Conservation (phyloP, 2,797 vertebrate species). For the Aphelocoma californica region DNA sequence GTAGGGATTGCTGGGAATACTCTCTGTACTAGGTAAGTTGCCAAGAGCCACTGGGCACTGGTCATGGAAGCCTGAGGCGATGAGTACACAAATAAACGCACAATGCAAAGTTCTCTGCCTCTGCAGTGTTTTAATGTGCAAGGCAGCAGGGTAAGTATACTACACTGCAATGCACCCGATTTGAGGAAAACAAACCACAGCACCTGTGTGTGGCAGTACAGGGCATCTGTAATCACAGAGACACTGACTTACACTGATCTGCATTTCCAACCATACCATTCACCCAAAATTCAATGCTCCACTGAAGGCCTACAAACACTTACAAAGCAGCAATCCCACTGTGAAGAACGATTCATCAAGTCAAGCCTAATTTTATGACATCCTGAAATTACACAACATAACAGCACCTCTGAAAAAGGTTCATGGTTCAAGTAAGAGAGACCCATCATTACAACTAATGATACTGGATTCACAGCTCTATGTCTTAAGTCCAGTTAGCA, state of each 20-base stretch:
- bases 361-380: neutral
- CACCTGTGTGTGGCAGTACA: accelerated
- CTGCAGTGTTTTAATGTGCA: neutral
- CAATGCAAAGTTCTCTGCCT: neutral
- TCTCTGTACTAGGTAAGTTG: neutral
- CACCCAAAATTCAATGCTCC: neutral
- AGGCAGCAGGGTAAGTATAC: neutral
- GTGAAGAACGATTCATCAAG: neutral
- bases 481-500: neutral
- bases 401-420: conserved; percentile 4
- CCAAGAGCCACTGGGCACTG: neutral
- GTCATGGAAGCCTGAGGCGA: neutral
- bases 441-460: neutral
- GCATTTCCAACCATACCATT: neutral
- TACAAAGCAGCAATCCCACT: neutral
- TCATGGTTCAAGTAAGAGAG: neutral
- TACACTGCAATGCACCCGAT: neutral
- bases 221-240: neutral
- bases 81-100: neutral
- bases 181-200: neutral
- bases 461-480: neutral
- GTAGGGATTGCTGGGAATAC: neutral
- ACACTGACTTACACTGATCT: neutral
- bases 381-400: neutral
- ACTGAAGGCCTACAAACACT: neutral